Evolutionary conservation across 2,113 vertebrate genomes (phyloP), one percentile per base, ranked within the genome.

Genomic region (Phaethornis superciliosus): DNA sequence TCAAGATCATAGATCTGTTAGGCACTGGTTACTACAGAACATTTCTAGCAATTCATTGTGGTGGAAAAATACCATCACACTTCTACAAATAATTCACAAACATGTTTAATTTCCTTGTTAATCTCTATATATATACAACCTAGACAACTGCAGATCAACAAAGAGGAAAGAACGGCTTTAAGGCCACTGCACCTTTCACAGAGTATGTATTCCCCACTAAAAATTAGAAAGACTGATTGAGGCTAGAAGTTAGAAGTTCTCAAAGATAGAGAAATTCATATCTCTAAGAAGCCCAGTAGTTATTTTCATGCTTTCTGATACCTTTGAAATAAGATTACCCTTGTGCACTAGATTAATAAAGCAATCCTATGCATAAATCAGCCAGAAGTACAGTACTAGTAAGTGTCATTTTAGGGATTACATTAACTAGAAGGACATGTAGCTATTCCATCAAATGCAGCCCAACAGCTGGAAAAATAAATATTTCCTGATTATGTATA

Each of bases 301-400:
- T 90, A 90, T 60, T 90, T 67, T 71, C 71, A 79, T 78, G 79
- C 28, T 83, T 94, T 92, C 79, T 77, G 64, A 91, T 74, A 70
- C 14, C 23, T 92, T 62, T 88, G 22, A 46, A 91, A 70, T 68
- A 84, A 76, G 83, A 78, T 89, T 92, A 93, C 23, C 10, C 62
- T 60, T 79, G 77, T 56, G 54, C 30, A 75, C 40, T 78, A 83
- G 63, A 92, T 88, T 94, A 89, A 91, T 91, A 94, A 92, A 84
- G n/a, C 69, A 89, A 88, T 86, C 27, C 60, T 83, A 55, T 81
- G 44, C 94, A 90, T 64, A 88, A 78, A 88, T 80, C 85, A 90
- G 60, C 30, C 47, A 74, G 12, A 5, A n/a, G 76, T 17, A 71
- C 55, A 91, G 68, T 64, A 33, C 52, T 55, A 81, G 10, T 35